Evolutionary conservation across 2,888 invertebrate genomes (phyloP).

Genomic region (Trichogramma evanescens): DNA sequence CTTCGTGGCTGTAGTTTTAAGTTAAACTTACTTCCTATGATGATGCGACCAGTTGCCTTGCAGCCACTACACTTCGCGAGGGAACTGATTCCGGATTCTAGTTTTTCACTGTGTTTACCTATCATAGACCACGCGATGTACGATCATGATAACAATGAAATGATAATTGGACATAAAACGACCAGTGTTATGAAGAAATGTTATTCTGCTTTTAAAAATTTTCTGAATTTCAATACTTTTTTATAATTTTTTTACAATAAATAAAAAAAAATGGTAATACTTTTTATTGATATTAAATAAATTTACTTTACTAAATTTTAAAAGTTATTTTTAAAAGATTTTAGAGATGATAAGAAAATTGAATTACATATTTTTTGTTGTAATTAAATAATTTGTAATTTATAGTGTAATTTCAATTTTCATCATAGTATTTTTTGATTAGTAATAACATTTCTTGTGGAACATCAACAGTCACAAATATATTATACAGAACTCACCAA

Average conservation of each 20-base stretch:
- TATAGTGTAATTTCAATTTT: not conserved
- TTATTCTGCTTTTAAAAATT: slow-evolving; percentile 15
- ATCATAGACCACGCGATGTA: slow-evolving; percentile 45
- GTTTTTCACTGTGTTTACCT: slow-evolving; percentile 46
- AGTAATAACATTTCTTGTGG: slow-evolving; percentile 18
- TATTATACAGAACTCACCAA: slow-evolving; percentile 49
- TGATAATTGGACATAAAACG: slow-evolving; percentile 36
- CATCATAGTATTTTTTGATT: not conserved
- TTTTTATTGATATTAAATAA: not conserved
- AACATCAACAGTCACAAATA: not conserved
- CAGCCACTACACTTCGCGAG: slow-evolving; percentile 45
- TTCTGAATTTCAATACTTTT: not conserved
- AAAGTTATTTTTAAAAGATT: slow-evolving; percentile 2
- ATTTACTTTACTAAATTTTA: not conserved
- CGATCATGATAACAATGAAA: slow-evolving; percentile 45
- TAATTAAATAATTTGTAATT: slow-evolving; percentile 1
- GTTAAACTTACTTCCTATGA: slow-evolving; percentile 46
- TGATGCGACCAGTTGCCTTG: slow-evolving; percentile 46
- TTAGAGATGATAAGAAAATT: not conserved
- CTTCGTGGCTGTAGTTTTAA: slow-evolving; percentile 37
- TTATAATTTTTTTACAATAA: not conserved
- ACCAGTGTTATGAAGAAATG: slow-evolving; percentile 25
- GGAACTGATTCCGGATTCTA: slow-evolving; percentile 45
- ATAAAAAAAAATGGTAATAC: not conserved
- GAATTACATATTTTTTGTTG: not conserved